Conservation (phyloP, 2,113 vertebrate species). For the Zosterops pallidus region DNA sequence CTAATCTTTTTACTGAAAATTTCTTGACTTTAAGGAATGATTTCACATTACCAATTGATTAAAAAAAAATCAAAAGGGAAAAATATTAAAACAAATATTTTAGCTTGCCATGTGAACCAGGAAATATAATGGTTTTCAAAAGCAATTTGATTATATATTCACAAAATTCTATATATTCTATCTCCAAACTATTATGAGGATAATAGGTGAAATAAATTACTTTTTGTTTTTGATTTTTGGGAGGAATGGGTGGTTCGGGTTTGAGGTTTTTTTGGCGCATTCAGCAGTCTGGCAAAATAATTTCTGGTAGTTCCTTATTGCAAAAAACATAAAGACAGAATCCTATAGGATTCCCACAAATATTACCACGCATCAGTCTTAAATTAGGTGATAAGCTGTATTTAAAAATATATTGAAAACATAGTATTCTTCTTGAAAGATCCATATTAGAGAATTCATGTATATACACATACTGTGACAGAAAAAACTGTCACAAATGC, state of each 20-base stretch:
- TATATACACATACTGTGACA: background rate
- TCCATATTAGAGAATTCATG: background rate
- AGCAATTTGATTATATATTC: background rate
- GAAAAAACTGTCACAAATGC: background rate
- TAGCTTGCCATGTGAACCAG: background rate
- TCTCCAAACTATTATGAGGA: background rate
- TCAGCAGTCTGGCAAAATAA: background rate
- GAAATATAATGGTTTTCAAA: background rate
- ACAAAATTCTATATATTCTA: background rate
- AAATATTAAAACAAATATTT: background rate
- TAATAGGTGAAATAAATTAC: background rate
- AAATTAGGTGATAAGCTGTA: background rate
- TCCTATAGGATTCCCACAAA: background rate
- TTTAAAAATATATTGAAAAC: background rate
- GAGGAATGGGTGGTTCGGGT: rapidly evolving
- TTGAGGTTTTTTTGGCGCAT: background rate
- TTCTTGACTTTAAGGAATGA: background rate
- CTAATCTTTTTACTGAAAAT: background rate
- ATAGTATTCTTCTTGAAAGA: background rate
- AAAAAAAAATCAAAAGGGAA: background rate
- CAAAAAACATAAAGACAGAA: background rate
- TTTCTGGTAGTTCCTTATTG: background rate
- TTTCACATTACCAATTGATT: background rate
- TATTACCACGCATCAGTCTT: background rate
- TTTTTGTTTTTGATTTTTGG: background rate